Evolutionary conservation across 2,888 invertebrate species (phyloP).

Genomic region (Watsonalla cultraria): DNA sequence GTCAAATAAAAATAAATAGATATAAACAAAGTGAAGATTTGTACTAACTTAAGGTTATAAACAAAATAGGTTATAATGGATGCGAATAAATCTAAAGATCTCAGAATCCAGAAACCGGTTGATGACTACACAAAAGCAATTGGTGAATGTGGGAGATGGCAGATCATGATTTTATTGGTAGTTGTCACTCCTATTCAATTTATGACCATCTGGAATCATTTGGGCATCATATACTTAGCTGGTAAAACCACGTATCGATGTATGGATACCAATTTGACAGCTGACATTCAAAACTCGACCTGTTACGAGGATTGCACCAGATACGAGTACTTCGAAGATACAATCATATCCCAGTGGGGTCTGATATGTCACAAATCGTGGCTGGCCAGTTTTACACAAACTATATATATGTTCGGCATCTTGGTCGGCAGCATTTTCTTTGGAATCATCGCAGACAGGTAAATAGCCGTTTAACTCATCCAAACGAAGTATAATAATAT

Average conservation of each 20-base stretch:
- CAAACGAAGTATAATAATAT: too few relatives aligned
- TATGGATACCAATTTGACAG: background rate
- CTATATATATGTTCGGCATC: background rate
- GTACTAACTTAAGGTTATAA: too few relatives aligned
- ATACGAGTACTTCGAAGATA: slow-evolving; percentile 26
- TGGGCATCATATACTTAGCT: background rate
- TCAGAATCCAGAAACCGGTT: background rate
- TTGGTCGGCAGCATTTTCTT: background rate
- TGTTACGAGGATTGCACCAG: background rate
- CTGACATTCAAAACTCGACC: background rate
- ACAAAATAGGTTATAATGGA: too few relatives aligned
- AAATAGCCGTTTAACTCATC: background rate
- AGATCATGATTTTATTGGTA: background rate
- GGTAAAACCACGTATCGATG: background rate
- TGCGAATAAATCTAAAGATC: too few relatives aligned
- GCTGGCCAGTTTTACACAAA: slow-evolving; percentile 80
- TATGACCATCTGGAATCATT: background rate
- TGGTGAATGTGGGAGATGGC: background rate
- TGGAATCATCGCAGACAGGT: slow-evolving; percentile 2
- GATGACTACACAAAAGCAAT: slow-evolving; percentile 30
- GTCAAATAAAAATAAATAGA: too few relatives aligned
- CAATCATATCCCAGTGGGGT: slow-evolving; percentile 82
- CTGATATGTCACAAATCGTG: slow-evolving; percentile 78
- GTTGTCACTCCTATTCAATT: background rate
- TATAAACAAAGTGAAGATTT: too few relatives aligned